phyloP scores from a whole-genome alignment of 2,797 vertebrate species.

The Meriones psammophilus region DNA sequence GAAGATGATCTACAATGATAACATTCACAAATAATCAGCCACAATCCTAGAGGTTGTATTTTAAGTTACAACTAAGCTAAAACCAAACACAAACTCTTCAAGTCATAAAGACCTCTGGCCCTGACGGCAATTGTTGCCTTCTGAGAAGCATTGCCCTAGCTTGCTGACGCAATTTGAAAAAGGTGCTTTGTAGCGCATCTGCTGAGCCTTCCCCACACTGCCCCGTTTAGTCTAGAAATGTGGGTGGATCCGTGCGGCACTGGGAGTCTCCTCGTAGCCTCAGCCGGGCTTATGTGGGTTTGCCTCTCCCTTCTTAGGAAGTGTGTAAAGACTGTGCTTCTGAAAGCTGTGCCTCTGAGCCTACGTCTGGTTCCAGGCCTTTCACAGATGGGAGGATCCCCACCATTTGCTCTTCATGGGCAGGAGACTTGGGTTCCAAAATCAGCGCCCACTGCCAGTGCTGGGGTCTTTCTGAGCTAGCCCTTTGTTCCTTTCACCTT shows the following conservation, averaged over 20 bases:
- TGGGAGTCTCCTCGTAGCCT: background rate
- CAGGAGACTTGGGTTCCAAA: background rate
- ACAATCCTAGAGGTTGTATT: background rate
- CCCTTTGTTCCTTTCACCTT: background rate
- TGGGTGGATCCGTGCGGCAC: background rate
- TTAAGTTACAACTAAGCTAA: background rate
- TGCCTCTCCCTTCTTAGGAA: background rate
- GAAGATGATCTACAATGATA: background rate
- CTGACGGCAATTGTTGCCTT: background rate
- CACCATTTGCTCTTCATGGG: background rate
- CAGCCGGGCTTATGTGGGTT: background rate
- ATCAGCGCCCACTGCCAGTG: no score
- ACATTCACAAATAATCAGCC: no score
- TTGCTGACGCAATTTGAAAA: background rate
- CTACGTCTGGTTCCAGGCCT: background rate
- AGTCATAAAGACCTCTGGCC: background rate
- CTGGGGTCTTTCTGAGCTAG: background rate
- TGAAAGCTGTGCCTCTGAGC: background rate
- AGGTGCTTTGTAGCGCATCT: background rate
- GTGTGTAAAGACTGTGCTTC: background rate
- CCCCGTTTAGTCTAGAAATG: background rate
- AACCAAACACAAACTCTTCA: background rate
- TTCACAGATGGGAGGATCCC: background rate
- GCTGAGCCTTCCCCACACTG: background rate
- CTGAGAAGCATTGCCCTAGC: background rate